A percentile compares a stretch with the other conserved stretches of the same genome.
phyloP scores from a whole-genome alignment of 2,797 vertebrate genomes.

The Xenopus petersii region DNA sequence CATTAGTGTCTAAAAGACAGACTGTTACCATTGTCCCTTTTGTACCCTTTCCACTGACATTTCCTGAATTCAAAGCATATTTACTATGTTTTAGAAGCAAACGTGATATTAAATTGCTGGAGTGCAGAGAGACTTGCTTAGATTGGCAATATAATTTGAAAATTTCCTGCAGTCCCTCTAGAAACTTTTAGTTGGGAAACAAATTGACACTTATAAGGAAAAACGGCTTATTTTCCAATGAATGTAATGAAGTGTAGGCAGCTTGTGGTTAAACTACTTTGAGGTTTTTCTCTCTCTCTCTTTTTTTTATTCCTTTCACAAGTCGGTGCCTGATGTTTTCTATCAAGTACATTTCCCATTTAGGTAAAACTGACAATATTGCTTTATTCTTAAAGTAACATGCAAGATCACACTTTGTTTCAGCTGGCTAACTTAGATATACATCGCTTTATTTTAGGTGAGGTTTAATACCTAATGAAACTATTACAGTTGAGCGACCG shows the following conservation, averaged over 20 bases:
- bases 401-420: no score
- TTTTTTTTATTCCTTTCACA: not conserved
- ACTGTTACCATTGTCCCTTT: no score
- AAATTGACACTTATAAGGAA: not conserved
- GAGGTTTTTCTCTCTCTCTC: not conserved
- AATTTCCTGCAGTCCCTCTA: not conserved
- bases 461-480: no score
- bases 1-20: no score
- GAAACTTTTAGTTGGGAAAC: not conserved
- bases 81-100: no score
- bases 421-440: no score
- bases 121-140: not conserved
- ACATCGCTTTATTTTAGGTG: no score
- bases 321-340: not conserved
- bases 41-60: no score
- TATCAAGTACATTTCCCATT: not conserved
- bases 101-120: not conserved
- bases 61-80: no score
- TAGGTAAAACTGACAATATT: not conserved
- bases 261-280: slow-evolving; percentile 2
- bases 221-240: not conserved
- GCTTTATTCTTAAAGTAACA: no score
- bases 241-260: not conserved
- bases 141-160: not conserved
- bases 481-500: no score